Percentiles rank a stretch among this genome's conserved stretches.
Evolutionary conservation across 2,113 vertebrate genomes (phyloP).

Genomic region (Orientallactaga bullata): DNA sequence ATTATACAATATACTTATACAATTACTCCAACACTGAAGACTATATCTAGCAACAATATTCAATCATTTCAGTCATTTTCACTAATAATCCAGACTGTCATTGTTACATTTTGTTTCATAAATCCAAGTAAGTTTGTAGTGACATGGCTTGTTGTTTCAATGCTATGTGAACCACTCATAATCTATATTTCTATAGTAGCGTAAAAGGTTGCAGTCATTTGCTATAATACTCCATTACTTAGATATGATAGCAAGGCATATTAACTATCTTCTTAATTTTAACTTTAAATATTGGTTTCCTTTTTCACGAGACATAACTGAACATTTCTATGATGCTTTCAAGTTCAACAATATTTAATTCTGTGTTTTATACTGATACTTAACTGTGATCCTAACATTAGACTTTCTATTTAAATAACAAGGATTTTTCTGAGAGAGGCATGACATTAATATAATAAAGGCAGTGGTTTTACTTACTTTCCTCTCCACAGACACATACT

Average conservation of each 20-base stretch:
- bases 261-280: conserved; percentile 30
- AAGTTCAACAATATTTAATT: conserved; percentile 46
- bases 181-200: not conserved
- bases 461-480: conserved; percentile 92
- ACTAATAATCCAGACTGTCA: conserved; percentile 36
- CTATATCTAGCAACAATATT: not conserved
- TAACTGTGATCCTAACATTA: conserved; percentile 33
- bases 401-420: conserved; percentile 15
- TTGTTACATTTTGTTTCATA: not conserved
- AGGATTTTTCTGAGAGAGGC: not conserved
- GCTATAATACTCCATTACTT: conserved; percentile 14
- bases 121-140: conserved; percentile 25
- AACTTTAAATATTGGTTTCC: conserved; percentile 24
- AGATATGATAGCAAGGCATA: not conserved
- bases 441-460: conserved; percentile 45
- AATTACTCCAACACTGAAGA: conserved; percentile 10
- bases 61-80: conserved; percentile 13
- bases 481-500: conserved; percentile 96
- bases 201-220: conserved; percentile 22
- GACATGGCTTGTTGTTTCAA: conserved; percentile 26
- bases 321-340: not conserved
- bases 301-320: conserved; percentile 37
- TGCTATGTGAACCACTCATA: not conserved
- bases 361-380: not conserved
- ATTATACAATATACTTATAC: not conserved